Evolutionary conservation across 2,113 vertebrate genomes (phyloP), one percentile per base, ranked within the genome.

Genomic region (Plecotus auritus): DNA sequence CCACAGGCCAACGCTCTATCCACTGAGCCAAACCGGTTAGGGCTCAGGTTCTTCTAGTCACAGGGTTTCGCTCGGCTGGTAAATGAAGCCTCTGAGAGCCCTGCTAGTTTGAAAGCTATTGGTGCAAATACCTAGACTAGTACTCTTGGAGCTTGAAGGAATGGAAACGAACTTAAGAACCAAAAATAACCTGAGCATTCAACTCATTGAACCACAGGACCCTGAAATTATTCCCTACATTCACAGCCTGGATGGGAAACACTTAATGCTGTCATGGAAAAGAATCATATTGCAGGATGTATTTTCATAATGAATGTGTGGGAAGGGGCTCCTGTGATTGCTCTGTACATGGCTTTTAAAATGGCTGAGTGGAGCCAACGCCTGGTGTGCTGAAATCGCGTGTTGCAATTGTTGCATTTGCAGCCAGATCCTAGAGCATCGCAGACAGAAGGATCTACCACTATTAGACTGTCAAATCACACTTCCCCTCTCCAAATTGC

Each of bases 401-500:
- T 78, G 91, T 69, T 77, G 92, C 73, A 85, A 93, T 82, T 76
- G 47, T 80, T 35, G 17, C 64, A 22, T 95, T 95, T 95, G 90
- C 47, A 84, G 92, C 94, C 88, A 94, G 83, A 96, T 93, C 94
- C 96, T 96, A 95, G 92, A 93, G 86, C 87, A 78, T 49, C 12
- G 85, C 40, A 35, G 64, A 96, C 9, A 14, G 88, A 93, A 94
- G 93, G 94, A 94, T 81, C 51, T 23, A 92, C 93, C 92, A 56
- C 93, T 86, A 93, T 96, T 96, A 95, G 88, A 93, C 95, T 92
- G 96, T 95, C 97, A 95, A 66, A 86, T 96, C 88, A 91, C 92
- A 92, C 88, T 84, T 95, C 85, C 51, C 67, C 22, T 95, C 85
- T 94, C 80, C 95, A 93, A 92, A 94, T 85, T 95, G 45, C 94